Evolutionary conservation across 2,888 invertebrate genomes (phyloP), one percentile per base, ranked within the genome.

Genomic region (Stenotaenia linearis): DNA sequence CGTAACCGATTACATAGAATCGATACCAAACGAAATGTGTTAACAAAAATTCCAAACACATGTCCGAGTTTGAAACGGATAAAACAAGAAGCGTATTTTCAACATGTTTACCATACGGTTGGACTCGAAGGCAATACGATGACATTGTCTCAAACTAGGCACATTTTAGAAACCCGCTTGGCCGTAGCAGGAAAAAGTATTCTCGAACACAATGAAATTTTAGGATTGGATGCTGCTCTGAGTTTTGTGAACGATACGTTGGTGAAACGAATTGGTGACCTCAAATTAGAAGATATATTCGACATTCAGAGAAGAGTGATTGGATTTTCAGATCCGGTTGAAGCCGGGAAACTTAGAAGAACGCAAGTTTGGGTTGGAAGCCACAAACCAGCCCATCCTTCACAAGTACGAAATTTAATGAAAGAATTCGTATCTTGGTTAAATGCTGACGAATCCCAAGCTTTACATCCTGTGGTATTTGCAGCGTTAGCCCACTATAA

Each of bases 41-140:
- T 98, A 7, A 91, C 93, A 25, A 91, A 91, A 4, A 92, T 97
- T 84, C 94, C 96, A 21, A 92, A 93, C 82, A 90, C 90, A 56
- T 92, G 92, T 86, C 90, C 92, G 0, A 93, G 95, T 5, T 88
- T 97, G 82, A 89, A 94, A 78, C 90, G 95, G 84, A 93, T 96
- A 3, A 97, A 97, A 85, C 94, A 94, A 85, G 97, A 98, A 86
- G 96, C 96, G 0, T 98, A 97, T 86, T 97, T 96, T 86, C 87
- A 89, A 82, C 86, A 87, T 82, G 80, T 81, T 84, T 97, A 97
- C 86, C 98, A 98, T 85, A 96, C 97, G 0, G 97, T 96, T 23
- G 98, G 95, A 28, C 96, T 98, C 82, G 98, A 98, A 88, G 98
- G 98, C 0, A 98, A 98, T 85, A 98, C 98, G 0, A 94, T 99